Conservation (phyloP, 53 echinoderm and acorn worm genomes). For the Paelopatides confundens region DNA sequence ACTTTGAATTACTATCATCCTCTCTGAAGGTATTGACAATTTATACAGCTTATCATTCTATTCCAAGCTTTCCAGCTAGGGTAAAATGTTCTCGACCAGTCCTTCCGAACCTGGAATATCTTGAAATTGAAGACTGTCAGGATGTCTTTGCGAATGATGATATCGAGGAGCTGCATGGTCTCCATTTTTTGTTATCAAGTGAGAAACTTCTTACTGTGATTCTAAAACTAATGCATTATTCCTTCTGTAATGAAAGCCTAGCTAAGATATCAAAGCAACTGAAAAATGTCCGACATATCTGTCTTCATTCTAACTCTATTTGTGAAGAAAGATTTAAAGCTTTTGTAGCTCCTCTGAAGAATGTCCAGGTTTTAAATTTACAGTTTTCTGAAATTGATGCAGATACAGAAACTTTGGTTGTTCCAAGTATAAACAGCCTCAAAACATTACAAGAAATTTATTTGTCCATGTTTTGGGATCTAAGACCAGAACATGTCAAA, state of each 20-base stretch:
- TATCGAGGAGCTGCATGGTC: constrained; percentile 3
- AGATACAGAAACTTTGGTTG: not conserved
- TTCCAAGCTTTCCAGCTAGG: not conserved
- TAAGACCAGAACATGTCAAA: constrained; percentile 5
- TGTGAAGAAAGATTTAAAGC: not conserved
- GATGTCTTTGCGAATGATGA: constrained; percentile 32
- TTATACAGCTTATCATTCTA: not conserved
- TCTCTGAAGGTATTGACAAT: constrained; percentile 7
- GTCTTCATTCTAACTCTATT: constrained; percentile 8
- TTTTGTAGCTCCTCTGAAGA: not conserved
- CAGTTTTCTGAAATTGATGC: constrained; percentile 36
- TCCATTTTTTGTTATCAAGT: constrained; percentile 9
- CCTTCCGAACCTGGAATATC: constrained; percentile 15
- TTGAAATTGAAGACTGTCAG: constrained; percentile 24
- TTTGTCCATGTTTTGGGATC: constrained; percentile 42
- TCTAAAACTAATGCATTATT: constrained; percentile 24
- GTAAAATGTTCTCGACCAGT: not conserved
- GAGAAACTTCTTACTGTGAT: constrained; percentile 9
- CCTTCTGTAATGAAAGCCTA: not conserved
- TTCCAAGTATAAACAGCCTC: not conserved
- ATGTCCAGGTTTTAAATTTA: constrained; percentile 8
- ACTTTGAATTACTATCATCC: constrained; percentile 25
- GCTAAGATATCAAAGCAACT: not conserved
- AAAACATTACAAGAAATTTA: constrained; percentile 5
- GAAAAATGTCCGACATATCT: not conserved